Evolutionary conservation across 2,797 vertebrate genomes (phyloP), one percentile per base, ranked within the genome.

Genomic region (Danio kyathit): DNA sequence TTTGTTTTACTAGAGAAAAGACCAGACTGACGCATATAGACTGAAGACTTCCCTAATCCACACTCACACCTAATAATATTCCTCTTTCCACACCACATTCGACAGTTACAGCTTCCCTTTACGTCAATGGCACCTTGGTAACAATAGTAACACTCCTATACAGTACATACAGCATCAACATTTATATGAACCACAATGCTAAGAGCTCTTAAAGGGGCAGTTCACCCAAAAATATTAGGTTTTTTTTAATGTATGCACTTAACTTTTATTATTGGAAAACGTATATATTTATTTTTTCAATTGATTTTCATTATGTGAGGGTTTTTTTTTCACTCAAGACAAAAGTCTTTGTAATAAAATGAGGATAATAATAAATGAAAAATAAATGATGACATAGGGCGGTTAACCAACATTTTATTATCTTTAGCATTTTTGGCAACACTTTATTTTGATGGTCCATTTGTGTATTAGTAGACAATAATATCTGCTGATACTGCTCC

Each of bases 1-100:
- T 43, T 1, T 11, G 12, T 29, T 29, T 29, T 29, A 43, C 19
- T 1, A 74, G 7, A 79, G 29, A 44, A 29, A 19, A 49, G 46
- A 87, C 5, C 14, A 79, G 65, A 83, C 82, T 89, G 79, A 85
- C 73, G 80, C 69, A 88, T 84, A 81, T 54, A 85, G 80, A 79
- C 11, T 51, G 66, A 60, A 57, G 38, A 73, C 59, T 41, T 70
- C 61, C 43, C 57, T 81, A 79, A 85, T 85, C 19, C 56, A 65
- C 49, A 70, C 51, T 67, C 71, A 10, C n/a, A 70, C 54, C 69
- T 83, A 77, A 81, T 81, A 69, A 86, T 74, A 81, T 60, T 85
- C 48, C 56, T 80, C 52, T 77, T 74, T 67, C n/a, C 17, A 61
- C 4, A 21, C 43, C 21, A 14, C 59, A 74, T 60, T 74, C 41